phyloP scores from a whole-genome alignment of 2,888 invertebrate species.

The Meandrusa payeni region DNA sequence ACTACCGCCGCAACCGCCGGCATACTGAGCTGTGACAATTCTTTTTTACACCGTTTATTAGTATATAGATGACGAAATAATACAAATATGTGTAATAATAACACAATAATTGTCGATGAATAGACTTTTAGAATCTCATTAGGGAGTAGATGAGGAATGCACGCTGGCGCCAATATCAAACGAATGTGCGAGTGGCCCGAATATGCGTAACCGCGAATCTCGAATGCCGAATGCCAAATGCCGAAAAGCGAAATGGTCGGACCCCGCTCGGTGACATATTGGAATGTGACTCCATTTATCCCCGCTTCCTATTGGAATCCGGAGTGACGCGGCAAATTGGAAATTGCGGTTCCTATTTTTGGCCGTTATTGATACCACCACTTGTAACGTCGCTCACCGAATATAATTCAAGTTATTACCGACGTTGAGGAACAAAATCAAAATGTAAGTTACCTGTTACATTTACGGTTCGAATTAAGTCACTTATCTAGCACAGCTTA shows the following conservation, averaged over 20 bases:
- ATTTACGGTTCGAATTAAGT: too few species aligned
- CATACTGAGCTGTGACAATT: too few species aligned
- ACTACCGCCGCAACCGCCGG: too few species aligned
- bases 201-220: conserved; percentile 62
- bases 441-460: too few species aligned
- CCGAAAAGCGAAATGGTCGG: conserved; percentile 70
- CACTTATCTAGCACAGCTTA: too few species aligned
- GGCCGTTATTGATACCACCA: conserved; percentile 69
- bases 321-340: conserved; percentile 79
- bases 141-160: conserved; percentile 53
- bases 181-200: conserved; percentile 51
- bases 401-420: conserved; percentile 35
- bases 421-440: conserved; percentile 15
- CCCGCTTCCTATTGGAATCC: conserved; percentile 80
- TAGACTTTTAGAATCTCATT: conserved; percentile 64
- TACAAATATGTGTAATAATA: conserved; percentile 16
- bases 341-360: conserved; percentile 77
- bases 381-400: conserved; percentile 48
- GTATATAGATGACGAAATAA: too few species aligned
- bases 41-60: too few species aligned
- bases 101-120: conserved; percentile 23
- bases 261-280: conserved; percentile 75
- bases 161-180: conserved; percentile 50
- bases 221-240: conserved; percentile 48
- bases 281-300: conserved; percentile 81